Base-by-base conservation (phyloP, 1,140 invertebrate species). In the Cyclina sinensis region DNA sequence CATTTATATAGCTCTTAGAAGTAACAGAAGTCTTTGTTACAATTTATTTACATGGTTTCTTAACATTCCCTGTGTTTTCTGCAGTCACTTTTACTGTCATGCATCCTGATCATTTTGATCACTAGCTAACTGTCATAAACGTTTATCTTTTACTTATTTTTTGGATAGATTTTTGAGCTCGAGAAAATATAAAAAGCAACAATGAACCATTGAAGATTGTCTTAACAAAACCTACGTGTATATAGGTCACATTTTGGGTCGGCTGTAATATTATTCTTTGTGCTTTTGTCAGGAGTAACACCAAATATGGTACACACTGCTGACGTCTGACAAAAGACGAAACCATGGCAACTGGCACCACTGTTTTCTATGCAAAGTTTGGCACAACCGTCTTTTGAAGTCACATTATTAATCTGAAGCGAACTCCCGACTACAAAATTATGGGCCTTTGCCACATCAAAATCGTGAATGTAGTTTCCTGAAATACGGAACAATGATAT, bases 331-430 rank as follows among this genome's bases (percentile, higher is more conserved):
- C 86, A 88, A 62, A 43, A 81, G 4, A 68, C 62, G 43, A 88
- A 88, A 2, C 3, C 74, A 43, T 70, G 76, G 54, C 86, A 88
- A 24, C n/a, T 24, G 14, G 12, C 32, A 14, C 62, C 76, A 57
- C 46, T 79, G 65, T 80, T 80, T 27, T 88, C 86, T 46, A 88
- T 39, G 46, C 86, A 88, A 12, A 88, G 46, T 39, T 88, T 88
- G 24, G 86, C 76, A 43, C 86, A 88, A 24, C 21, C 54, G 43
- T 86, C 76, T 27, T 70, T 81, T 43, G 78, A 70, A 16, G 79
- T 82, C 9, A 88, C 86, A 48, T 88, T 88, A n/a, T 27, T 54
- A 27, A 81, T 24, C 32, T 51, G 35, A 12, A 88, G 27, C 11
- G 43, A 73, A 14, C 18, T 43, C 2, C 7, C 32, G 3, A 35